Conservation (phyloP, 2,797 vertebrate genomes). For the Coracias cyanogaster region DNA sequence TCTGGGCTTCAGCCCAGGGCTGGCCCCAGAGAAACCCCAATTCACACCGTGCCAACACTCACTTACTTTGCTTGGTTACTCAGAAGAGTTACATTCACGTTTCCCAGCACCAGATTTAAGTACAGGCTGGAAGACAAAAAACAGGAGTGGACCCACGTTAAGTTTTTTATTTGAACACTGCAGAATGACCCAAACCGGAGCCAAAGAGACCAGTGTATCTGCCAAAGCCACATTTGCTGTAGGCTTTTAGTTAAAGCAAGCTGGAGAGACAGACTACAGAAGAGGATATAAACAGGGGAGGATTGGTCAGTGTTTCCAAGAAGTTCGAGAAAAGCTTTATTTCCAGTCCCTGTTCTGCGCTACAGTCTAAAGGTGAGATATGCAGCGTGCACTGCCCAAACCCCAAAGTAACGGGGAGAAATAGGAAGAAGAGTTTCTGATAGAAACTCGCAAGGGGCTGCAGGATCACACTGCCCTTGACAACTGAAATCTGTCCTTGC, state of each 20-base stretch:
- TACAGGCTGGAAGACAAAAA: constrained; percentile 87
- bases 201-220: background rate
- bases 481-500: background rate
- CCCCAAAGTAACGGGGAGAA: background rate
- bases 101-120: constrained; percentile 94
- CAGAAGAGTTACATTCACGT: constrained; percentile 96
- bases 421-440: background rate
- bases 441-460: background rate
- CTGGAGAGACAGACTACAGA: background rate
- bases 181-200: fast-evolving
- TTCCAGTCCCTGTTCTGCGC: background rate
- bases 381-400: background rate
- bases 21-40: background rate
- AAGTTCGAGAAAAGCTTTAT: background rate
- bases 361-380: background rate
- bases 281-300: background rate
- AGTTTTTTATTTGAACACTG: background rate
- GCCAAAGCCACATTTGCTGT: fast-evolving
- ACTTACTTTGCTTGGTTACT: constrained; percentile 97
- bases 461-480: background rate
- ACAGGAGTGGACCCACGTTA: background rate
- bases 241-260: background rate
- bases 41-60: fast-evolving
- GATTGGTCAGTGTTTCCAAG: background rate
- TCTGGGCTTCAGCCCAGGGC: background rate